phyloP scores from a whole-genome alignment of 2,797 vertebrate genomes.

The Parotocinclus haroldoi region DNA sequence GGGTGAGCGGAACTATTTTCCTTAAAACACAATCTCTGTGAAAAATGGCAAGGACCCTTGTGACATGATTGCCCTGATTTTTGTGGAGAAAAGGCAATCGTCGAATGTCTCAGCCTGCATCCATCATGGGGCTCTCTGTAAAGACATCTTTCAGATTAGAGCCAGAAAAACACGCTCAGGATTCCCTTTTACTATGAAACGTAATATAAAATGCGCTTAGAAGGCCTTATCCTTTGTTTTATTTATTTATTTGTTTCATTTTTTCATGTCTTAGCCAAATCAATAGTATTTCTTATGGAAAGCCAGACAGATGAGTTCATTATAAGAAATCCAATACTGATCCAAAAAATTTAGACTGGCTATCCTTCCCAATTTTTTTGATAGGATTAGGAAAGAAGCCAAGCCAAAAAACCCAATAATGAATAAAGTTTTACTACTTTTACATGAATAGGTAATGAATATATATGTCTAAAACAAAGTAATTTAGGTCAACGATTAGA shows the following conservation, averaged over 20 bases:
- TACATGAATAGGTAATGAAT: too few relatives aligned
- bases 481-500: too few relatives aligned
- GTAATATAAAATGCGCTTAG: conserved; percentile 38
- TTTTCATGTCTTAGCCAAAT: conserved; percentile 8
- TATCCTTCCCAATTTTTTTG: conserved; percentile 13
- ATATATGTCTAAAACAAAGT: too few relatives aligned
- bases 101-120: conserved; percentile 50
- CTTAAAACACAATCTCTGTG: conserved; percentile 67
- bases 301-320: conserved; percentile 32
- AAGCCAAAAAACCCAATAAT: too few relatives aligned
- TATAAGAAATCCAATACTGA: conserved; percentile 35
- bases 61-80: conserved; percentile 62
- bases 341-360: conserved; percentile 25
- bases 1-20: conserved; percentile 66
- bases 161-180: conserved; percentile 43
- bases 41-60: conserved; percentile 60
- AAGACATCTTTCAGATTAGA: conserved; percentile 47
- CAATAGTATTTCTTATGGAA: conserved; percentile 26
- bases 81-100: conserved; percentile 36
- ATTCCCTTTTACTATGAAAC: conserved; percentile 39
- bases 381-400: not conserved
- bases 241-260: not conserved
- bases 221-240: conserved; percentile 21
- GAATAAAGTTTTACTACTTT: too few relatives aligned
- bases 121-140: conserved; percentile 49